phyloP scores from a whole-genome alignment of 2,113 vertebrate genomes.

The Bufo gargarizans region DNA sequence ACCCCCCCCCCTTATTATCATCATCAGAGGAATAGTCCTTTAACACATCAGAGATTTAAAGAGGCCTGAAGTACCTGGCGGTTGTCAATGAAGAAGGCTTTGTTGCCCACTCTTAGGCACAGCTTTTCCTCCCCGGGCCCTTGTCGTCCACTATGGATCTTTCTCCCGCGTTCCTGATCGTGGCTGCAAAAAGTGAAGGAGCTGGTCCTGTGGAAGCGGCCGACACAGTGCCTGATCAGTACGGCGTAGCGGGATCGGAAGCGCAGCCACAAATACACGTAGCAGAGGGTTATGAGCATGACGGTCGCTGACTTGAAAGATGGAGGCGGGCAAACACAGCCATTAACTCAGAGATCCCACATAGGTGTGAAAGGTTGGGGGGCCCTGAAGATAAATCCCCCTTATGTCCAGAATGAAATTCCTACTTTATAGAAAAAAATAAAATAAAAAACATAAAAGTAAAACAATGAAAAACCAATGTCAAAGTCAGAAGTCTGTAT shows the following conservation, averaged over 20 bases:
- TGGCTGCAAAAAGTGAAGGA: conserved; percentile 78
- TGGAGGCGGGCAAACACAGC: background rate
- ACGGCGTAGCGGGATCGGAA: conserved; percentile 79
- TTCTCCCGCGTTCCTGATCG: conserved; percentile 42
- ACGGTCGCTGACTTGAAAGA: conserved; percentile 57
- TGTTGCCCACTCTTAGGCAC: conserved; percentile 79
- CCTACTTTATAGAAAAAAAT: background rate
- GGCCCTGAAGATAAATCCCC: background rate
- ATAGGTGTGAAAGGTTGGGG: background rate
- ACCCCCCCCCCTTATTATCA: background rate
- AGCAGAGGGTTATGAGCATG: conserved; percentile 94
- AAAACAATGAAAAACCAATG: background rate
- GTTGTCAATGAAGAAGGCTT: conserved; percentile 82
- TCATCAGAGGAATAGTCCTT: background rate
- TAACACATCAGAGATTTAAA: background rate
- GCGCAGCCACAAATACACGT: conserved; percentile 91
- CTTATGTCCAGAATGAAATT: background rate
- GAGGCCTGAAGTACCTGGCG: conserved; percentile 75
- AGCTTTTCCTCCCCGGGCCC: conserved; percentile 67
- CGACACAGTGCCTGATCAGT: conserved; percentile 78
- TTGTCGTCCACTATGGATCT: conserved; percentile 18
- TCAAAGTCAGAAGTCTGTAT: background rate
- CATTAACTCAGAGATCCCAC: background rate
- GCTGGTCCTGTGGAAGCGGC: conserved; percentile 69
- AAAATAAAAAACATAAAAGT: background rate